Percentiles rank a stretch among this genome's conserved stretches.
phyloP scores from a whole-genome alignment of 2,113 vertebrate genomes.

The Acrocephalus arundinaceus region DNA sequence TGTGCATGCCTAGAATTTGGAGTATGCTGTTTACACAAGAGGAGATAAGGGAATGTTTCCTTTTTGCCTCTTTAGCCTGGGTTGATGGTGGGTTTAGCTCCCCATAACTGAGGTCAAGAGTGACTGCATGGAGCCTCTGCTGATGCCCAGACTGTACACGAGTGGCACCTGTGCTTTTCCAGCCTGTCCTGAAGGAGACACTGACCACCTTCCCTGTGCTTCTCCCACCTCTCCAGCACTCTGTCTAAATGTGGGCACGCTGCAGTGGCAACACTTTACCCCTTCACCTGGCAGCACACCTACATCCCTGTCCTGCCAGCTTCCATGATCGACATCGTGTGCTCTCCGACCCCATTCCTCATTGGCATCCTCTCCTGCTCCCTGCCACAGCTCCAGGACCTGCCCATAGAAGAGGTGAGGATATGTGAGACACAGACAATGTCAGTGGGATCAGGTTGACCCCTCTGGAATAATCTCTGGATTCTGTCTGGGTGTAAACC shows the following conservation, averaged over 20 bases:
- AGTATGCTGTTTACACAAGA: neutral
- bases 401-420: conserved; percentile 94
- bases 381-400: conserved; percentile 87
- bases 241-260: conserved; percentile 93
- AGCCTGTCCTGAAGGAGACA: neutral
- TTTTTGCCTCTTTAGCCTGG: neutral
- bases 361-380: conserved; percentile 92
- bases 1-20: neutral
- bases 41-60: neutral
- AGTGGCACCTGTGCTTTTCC: neutral
- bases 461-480: neutral
- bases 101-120: neutral
- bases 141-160: neutral
- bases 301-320: conserved; percentile 92
- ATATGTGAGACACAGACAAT: neutral
- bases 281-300: conserved; percentile 98
- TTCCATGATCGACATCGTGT: conserved; percentile 96
- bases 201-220: conserved; percentile 18
- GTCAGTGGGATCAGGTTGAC: neutral
- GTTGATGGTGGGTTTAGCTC: neutral
- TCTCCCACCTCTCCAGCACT: conserved; percentile 76
- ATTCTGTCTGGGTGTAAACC: neutral
- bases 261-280: conserved; percentile 90
- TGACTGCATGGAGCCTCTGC: neutral
- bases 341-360: conserved; percentile 95